phyloP scores from a whole-genome alignment of 2,113 vertebrate genomes.

The Nycticorax nycticorax region DNA sequence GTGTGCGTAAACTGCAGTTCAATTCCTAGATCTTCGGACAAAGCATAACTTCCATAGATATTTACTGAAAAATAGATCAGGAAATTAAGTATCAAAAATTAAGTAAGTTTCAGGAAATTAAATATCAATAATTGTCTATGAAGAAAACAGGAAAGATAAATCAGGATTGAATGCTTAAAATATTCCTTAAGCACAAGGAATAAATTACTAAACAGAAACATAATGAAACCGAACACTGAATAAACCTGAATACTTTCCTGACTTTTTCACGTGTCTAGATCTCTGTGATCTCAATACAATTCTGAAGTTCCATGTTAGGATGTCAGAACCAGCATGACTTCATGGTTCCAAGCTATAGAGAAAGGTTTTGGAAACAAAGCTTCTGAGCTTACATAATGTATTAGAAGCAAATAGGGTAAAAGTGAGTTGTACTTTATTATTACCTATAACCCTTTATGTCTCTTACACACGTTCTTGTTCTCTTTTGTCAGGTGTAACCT shows the following conservation, averaged over 20 bases:
- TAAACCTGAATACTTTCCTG: not conserved
- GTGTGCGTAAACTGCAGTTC: not conserved
- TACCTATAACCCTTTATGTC: not conserved
- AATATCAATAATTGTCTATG: not conserved
- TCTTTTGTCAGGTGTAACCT: slow-evolving; percentile 85
- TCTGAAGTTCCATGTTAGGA: not conserved
- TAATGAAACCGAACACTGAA: not conserved
- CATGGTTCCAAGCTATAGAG: not conserved
- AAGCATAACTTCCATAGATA: not conserved
- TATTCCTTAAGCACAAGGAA: not conserved
- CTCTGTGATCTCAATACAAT: not conserved
- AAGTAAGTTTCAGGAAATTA: not conserved
- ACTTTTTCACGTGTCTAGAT: not conserved
- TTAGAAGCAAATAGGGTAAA: not conserved
- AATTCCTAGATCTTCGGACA: not conserved
- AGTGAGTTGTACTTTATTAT: not conserved
- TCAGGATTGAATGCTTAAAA: not conserved
- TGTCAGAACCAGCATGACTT: not conserved
- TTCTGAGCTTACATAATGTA: not conserved
- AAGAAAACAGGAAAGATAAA: not conserved
- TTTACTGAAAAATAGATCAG: not conserved
- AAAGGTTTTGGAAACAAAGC: not conserved
- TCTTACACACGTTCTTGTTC: not conserved
- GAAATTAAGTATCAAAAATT: not conserved
- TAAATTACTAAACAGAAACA: not conserved